A percentile compares a stretch with the other conserved stretches of the same genome.
phyloP scores from a whole-genome alignment of 1,140 invertebrate genomes.

The Bombus vancouverensis region DNA sequence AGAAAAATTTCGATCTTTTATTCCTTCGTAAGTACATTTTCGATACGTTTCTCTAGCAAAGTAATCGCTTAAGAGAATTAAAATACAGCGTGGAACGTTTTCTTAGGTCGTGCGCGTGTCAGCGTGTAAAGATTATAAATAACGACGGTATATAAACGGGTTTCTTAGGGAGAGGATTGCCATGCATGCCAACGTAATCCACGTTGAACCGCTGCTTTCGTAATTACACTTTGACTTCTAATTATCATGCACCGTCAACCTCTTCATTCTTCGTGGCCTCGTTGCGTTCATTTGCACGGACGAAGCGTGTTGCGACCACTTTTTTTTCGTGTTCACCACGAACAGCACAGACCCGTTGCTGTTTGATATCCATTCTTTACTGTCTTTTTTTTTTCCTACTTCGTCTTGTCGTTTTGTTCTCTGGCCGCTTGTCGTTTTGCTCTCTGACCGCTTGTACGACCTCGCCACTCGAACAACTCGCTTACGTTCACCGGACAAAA shows the following conservation, averaged over 20 bases:
- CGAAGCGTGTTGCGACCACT: conserved; percentile 13
- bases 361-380: background rate
- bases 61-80: background rate
- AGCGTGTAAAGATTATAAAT: conserved; percentile 6
- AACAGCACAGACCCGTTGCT: background rate
- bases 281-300: conserved; percentile 23
- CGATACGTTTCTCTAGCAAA: background rate
- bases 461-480: background rate
- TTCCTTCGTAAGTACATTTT: background rate
- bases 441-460: background rate
- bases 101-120: background rate
- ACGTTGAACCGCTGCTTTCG: conserved; percentile 13
- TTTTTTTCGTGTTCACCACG: background rate
- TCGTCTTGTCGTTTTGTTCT: background rate
- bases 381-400: too few relatives aligned
- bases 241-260: conserved; percentile 35
- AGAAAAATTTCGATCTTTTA: background rate
- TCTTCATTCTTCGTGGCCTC: conserved; percentile 26
- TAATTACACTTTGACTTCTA: conserved; percentile 33
- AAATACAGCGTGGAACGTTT: background rate
- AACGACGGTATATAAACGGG: background rate
- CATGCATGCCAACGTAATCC: background rate
- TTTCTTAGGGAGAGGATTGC: conserved; percentile 9
- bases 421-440: background rate
- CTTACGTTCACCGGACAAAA: background rate